Percentiles rank a stretch among this genome's conserved stretches.
Evolutionary conservation across 2,888 invertebrate species (phyloP).

Genomic region (Mylabris sibirica): DNA sequence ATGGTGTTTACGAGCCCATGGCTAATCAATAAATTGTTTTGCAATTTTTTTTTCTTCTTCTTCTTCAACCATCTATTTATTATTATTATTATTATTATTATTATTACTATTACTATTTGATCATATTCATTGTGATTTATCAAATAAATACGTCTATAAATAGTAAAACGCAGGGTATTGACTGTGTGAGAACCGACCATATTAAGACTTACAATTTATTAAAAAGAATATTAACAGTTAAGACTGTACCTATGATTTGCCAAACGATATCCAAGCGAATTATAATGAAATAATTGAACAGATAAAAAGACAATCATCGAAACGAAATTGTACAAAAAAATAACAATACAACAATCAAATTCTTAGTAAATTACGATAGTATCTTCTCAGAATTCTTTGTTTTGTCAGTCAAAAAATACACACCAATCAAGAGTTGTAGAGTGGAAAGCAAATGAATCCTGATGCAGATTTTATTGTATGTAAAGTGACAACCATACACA

Average conservation of each 20-base stretch:
- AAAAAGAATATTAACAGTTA: constrained; percentile 7
- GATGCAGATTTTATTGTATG: constrained; percentile 4
- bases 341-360: neutral
- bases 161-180: neutral
- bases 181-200: constrained; percentile 6
- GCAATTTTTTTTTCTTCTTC: too few relatives aligned
- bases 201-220: neutral
- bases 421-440: neutral
- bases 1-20: constrained; percentile 34
- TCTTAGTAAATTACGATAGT: neutral
- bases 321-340: neutral
- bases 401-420: neutral
- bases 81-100: too few relatives aligned
- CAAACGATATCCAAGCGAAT: neutral
- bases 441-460: neutral
- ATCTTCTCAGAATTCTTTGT: neutral
- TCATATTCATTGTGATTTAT: constrained; percentile 14
- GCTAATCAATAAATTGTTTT: constrained; percentile 35
- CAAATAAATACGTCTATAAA: constrained; percentile 9
- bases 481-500: neutral
- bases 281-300: constrained; percentile 10
- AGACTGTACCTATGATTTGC: neutral
- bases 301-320: neutral
- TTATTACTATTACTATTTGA: constrained; percentile 11
- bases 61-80: constrained; percentile 17